phyloP scores from a whole-genome alignment of 2,888 invertebrate genomes.

The Sarcophaga caerulescens region DNA sequence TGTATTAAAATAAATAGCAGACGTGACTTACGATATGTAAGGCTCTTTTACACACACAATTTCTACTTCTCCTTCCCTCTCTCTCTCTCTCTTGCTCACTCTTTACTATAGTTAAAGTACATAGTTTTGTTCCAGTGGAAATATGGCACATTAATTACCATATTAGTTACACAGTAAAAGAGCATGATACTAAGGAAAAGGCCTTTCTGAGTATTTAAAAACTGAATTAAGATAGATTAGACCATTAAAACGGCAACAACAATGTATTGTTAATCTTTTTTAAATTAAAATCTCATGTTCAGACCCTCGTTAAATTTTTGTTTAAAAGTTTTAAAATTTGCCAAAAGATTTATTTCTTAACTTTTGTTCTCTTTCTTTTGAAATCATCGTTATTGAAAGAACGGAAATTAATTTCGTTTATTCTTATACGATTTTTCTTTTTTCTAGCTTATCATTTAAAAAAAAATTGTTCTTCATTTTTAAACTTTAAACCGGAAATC shows the following conservation, averaged over 20 bases:
- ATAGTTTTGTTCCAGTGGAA: constrained; percentile 59
- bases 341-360: constrained; percentile 66
- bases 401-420: constrained; percentile 63
- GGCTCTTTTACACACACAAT: neutral
- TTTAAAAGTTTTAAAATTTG: neutral
- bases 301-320: neutral
- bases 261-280: constrained; percentile 1
- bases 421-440: neutral
- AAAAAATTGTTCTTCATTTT: neutral
- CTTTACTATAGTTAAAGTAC: constrained; percentile 15
- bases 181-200: constrained; percentile 35
- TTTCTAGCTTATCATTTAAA: constrained; percentile 39
- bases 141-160: constrained; percentile 63
- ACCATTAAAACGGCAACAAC: constrained; percentile 39
- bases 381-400: neutral
- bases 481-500: constrained; percentile 69
- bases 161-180: constrained; percentile 49
- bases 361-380: constrained; percentile 33
- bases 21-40: constrained; percentile 61
- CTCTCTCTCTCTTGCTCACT: neutral
- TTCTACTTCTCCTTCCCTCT: neutral
- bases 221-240: constrained; percentile 61
- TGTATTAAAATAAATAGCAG: constrained; percentile 66
- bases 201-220: constrained; percentile 37
- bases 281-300: neutral